Conservation (phyloP, 1,140 invertebrate species). For the Magallana angulata region DNA sequence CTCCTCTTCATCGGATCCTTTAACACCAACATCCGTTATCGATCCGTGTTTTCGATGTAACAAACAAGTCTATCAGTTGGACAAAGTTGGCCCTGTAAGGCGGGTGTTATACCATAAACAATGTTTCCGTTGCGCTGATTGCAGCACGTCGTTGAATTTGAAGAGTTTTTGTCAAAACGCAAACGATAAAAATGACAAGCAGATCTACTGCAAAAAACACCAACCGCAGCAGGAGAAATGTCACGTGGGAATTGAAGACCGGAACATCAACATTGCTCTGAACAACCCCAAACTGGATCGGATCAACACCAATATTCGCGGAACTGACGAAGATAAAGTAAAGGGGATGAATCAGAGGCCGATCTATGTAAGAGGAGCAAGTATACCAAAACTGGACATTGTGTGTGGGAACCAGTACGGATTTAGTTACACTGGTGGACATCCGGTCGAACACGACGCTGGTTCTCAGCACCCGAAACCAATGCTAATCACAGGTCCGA, state of each 20-base stretch:
- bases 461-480: not conserved
- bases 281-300: conserved; percentile 52
- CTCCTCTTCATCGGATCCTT: conserved; percentile 42
- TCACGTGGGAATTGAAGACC: conserved; percentile 44
- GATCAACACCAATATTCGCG: conserved; percentile 53
- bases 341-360: conserved; percentile 12
- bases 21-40: not conserved
- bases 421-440: conserved; percentile 47
- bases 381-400: conserved; percentile 53
- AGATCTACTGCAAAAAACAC: conserved; percentile 55
- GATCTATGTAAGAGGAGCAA: conserved; percentile 40
- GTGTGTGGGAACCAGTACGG: conserved; percentile 49
- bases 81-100: conserved; percentile 56
- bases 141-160: conserved; percentile 41
- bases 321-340: conserved; percentile 43
- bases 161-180: conserved; percentile 53
- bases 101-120: conserved; percentile 52
- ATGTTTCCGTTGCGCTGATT: conserved; percentile 51
- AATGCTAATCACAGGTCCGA: conserved; percentile 23
- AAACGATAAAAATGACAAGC: conserved; percentile 53
- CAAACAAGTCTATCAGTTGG: conserved; percentile 55
- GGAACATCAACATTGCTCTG: conserved; percentile 51
- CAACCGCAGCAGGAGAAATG: conserved; percentile 39
- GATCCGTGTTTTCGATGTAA: conserved; percentile 55
- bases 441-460: conserved; percentile 23